Evolutionary conservation across 2,113 vertebrate species (phyloP).

Genomic region (Hippoglossus stenolepis): DNA sequence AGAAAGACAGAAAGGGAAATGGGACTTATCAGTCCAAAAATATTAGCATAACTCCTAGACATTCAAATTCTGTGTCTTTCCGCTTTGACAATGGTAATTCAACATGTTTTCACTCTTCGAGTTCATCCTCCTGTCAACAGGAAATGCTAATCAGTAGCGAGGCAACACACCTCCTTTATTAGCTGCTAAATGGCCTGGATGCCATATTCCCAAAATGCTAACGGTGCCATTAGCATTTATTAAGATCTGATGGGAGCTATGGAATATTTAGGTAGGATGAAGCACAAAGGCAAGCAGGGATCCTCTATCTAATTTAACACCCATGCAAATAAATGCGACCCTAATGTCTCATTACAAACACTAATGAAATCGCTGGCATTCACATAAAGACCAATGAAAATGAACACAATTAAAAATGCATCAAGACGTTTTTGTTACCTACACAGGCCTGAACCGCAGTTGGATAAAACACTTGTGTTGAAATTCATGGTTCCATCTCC

Average conservation of each 20-base stretch:
- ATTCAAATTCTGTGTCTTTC: conserved; percentile 41
- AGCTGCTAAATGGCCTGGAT: conserved; percentile 41
- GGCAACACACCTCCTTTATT: conserved; percentile 44
- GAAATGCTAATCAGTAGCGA: conserved; percentile 19
- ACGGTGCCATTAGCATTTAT: conserved; percentile 53
- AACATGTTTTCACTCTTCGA: conserved; percentile 31
- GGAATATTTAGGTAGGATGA: conserved; percentile 46
- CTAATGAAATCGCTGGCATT: conserved; percentile 68
- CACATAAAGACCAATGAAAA: conserved; percentile 64
- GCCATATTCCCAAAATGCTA: conserved; percentile 60
- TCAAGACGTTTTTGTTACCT: conserved; percentile 27
- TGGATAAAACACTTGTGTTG: not conserved
- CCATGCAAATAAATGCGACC: conserved; percentile 49
- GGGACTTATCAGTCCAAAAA: conserved; percentile 32
- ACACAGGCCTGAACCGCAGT: not conserved
- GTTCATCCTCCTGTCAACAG: not conserved
- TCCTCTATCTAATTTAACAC: conserved; percentile 52
- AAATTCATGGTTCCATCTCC: not conserved
- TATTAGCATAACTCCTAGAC: conserved; percentile 55
- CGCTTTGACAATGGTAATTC: conserved; percentile 39
- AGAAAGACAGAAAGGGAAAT: conserved; percentile 11
- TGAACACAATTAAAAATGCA: conserved; percentile 65
- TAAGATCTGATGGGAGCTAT: conserved; percentile 32
- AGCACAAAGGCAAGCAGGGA: conserved; percentile 7
- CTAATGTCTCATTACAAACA: conserved; percentile 54